Base-by-base conservation (phyloP, 1,140 invertebrate species). In the Pseudomyrmex pallidus region DNA sequence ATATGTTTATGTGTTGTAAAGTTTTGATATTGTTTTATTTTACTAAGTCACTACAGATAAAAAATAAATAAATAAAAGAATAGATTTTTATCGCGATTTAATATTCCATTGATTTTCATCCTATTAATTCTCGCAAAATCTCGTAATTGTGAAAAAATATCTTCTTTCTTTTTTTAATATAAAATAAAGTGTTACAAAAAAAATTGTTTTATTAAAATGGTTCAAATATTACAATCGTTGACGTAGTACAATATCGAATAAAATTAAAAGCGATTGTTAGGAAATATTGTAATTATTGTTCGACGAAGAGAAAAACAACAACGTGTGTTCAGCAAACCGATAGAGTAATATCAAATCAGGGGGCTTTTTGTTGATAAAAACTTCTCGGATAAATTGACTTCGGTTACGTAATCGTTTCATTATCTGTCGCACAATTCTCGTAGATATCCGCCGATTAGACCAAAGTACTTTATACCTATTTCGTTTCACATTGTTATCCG, bases 191-290 rank as follows among this genome's bases (percentile, higher is more conserved):
- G 0, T 2, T 22, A 56, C 15, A 7, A 17, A 20, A 13, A 35
- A 78, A 63, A 56, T 15, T 67, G 12, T 63, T 10, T 1, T 13
- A 3, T 61, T n/a, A 13, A 64, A 22, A 46, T 44, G 56, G 15
- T 20, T 66, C 25, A 70, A 44, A 20, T 12, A 66, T 64, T 25
- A 10, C 66, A 70, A 83, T 72, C 67, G 57, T 76, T 35, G 35
- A 0, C 35, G 1, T 2, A 52, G 1, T 10, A 59, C 17, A 2
- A 22, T 64, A 22, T 68, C 59, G 50, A 57, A n/a, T n/a, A 73
- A 89, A 88, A 87, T 64, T 61, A 62, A 72, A 83, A 82, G 25
- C 56, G 84, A 85, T 85, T 82, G 57, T 70, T 25, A 12, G 17
- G 20, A n/a, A 61, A 74, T 46, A 63, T 62, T 64, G 22, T 22